phyloP scores from a whole-genome alignment of 2,797 vertebrate species.

The Kryptolebias ocellatus region DNA sequence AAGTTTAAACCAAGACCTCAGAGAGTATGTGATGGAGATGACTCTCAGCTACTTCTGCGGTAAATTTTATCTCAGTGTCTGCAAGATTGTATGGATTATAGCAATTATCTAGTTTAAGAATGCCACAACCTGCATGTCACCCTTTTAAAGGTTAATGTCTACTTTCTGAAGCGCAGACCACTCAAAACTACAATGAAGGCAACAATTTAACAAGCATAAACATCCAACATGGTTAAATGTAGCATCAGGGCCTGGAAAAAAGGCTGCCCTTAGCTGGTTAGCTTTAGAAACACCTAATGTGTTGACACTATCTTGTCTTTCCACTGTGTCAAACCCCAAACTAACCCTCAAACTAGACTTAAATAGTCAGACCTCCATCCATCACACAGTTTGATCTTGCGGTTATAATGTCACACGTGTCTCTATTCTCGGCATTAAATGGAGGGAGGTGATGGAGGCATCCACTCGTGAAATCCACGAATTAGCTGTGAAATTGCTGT shows the following conservation, averaged over 20 bases:
- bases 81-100: too few relatives aligned
- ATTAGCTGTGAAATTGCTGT: constrained; percentile 85
- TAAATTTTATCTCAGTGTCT: too few relatives aligned
- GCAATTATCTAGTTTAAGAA: neutral
- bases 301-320: neutral
- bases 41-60: too few relatives aligned
- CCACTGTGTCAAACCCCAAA: constrained; percentile 26
- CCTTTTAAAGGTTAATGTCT: too few relatives aligned
- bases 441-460: constrained; percentile 67
- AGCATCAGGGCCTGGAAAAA: neutral
- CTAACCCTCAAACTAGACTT: constrained; percentile 38
- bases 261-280: neutral
- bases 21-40: too few relatives aligned
- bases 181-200: too few relatives aligned
- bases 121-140: too few relatives aligned
- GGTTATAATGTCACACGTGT: constrained; percentile 57
- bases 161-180: too few relatives aligned
- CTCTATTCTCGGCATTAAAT: constrained; percentile 69
- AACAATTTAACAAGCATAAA: too few relatives aligned
- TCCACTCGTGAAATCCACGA: constrained; percentile 82
- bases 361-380: constrained; percentile 48
- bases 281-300: too few relatives aligned
- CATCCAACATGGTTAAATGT: neutral
- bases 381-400: constrained; percentile 13
- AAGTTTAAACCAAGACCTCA: too few relatives aligned